Conservation (phyloP, 2,797 vertebrate species). For the Halcyon leucocephala region DNA sequence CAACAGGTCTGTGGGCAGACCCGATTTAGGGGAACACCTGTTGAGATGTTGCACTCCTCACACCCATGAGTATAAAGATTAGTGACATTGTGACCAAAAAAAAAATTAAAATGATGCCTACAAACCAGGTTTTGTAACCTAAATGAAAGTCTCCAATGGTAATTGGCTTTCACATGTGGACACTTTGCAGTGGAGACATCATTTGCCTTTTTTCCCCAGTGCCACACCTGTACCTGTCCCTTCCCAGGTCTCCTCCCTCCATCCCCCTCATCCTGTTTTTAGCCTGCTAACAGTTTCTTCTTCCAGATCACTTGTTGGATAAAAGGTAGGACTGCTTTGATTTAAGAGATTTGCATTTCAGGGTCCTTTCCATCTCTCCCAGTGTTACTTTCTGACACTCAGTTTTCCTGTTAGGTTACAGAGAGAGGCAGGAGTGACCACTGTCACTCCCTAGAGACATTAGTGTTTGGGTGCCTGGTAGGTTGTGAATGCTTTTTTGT, state of each 20-base stretch:
- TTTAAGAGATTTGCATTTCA: neutral
- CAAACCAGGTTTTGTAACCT: neutral
- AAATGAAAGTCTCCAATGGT: neutral
- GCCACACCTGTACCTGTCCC: neutral
- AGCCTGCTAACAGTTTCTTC: neutral
- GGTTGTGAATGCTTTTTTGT: neutral
- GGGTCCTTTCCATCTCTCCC: neutral
- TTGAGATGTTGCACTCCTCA: fast-evolving
- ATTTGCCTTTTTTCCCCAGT: neutral
- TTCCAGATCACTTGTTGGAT: neutral
- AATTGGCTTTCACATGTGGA: neutral
- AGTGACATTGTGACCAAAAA: neutral
- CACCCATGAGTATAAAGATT: neutral
- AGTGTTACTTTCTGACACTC: neutral
- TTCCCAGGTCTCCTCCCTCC: neutral
- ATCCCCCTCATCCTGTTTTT: neutral
- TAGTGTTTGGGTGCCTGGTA: neutral
- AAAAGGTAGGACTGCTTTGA: neutral
- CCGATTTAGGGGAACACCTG: neutral
- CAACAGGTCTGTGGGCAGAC: neutral
- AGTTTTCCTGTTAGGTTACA: neutral
- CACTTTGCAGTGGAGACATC: fast-evolving
- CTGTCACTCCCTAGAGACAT: neutral
- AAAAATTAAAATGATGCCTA: neutral
- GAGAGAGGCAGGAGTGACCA: neutral